phyloP scores from a whole-genome alignment of 2,888 invertebrate species.

The Synanthedon vespiformis region DNA sequence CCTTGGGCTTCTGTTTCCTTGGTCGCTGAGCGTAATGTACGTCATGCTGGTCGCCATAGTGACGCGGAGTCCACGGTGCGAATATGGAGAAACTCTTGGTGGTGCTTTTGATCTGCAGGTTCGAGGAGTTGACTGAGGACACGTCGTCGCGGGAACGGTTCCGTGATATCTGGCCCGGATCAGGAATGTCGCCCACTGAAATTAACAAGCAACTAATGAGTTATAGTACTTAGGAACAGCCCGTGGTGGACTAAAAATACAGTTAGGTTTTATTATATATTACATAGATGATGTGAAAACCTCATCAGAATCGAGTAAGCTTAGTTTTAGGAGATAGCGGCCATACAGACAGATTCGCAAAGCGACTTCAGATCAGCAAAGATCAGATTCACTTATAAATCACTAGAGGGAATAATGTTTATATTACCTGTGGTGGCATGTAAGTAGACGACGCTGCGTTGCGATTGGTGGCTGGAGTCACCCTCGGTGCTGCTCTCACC shows the following conservation, averaged over 20 bases:
- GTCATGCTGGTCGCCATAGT: constrained; percentile 79
- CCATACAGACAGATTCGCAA: no score
- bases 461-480: constrained; percentile 83
- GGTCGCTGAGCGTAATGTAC: constrained; percentile 82
- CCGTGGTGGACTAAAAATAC: no score
- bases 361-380: no score
- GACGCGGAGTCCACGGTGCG: constrained; percentile 86
- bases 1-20: constrained; percentile 42
- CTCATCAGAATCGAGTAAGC: no score
- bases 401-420: no score
- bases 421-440: constrained; percentile 82
- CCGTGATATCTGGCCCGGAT: constrained; percentile 72
- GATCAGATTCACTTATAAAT: no score
- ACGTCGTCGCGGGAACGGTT: constrained; percentile 82
- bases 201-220: constrained; percentile 11
- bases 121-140: constrained; percentile 73
- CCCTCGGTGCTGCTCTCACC: constrained; percentile 80
- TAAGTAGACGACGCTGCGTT: constrained; percentile 85
- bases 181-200: constrained; percentile 85
- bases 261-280: not conserved
- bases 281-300: not conserved
- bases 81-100: constrained; percentile 85
- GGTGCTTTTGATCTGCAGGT: constrained; percentile 77
- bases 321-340: no score
- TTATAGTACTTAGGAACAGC: no score